Evolutionary conservation across 2,113 vertebrate species (phyloP).

Genomic region (Ageneiosus marmoratus): DNA sequence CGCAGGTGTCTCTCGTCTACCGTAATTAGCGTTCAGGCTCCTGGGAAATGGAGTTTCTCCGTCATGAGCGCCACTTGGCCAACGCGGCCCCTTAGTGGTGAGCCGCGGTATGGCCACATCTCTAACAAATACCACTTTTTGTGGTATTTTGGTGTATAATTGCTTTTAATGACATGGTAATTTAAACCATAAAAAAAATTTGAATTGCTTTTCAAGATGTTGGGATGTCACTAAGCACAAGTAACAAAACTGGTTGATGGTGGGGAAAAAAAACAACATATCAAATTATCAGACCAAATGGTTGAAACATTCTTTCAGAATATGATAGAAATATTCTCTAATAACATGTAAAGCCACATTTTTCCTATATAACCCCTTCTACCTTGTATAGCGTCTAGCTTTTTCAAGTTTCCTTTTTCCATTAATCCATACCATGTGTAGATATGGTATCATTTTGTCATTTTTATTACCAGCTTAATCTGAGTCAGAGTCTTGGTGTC

Average conservation of each 20-base stretch:
- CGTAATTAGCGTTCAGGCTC: too few species aligned
- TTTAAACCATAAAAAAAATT: too few species aligned
- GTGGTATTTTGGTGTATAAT: too few species aligned
- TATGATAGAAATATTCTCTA: neutral
- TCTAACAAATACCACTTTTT: too few species aligned
- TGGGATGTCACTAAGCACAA: neutral
- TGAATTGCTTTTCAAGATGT: neutral
- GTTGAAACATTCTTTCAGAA: neutral
- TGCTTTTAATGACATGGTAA: too few species aligned
- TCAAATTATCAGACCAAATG: neutral
- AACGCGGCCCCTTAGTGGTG: too few species aligned
- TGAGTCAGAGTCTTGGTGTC: neutral
- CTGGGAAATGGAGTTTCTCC: too few species aligned
- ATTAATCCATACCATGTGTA: neutral
- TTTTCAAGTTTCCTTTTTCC: neutral
- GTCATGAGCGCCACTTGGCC: too few species aligned
- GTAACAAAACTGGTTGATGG: neutral
- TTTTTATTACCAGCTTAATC: neutral
- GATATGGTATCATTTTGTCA: neutral
- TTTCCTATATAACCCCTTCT: neutral
- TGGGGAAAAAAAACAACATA: neutral
- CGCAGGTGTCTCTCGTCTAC: too few species aligned
- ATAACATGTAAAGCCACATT: neutral
- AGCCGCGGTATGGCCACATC: too few species aligned
- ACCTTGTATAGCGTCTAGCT: neutral